Evolutionary conservation across 2,888 invertebrate genomes (phyloP).

Genomic region (Aphrophora alni): DNA sequence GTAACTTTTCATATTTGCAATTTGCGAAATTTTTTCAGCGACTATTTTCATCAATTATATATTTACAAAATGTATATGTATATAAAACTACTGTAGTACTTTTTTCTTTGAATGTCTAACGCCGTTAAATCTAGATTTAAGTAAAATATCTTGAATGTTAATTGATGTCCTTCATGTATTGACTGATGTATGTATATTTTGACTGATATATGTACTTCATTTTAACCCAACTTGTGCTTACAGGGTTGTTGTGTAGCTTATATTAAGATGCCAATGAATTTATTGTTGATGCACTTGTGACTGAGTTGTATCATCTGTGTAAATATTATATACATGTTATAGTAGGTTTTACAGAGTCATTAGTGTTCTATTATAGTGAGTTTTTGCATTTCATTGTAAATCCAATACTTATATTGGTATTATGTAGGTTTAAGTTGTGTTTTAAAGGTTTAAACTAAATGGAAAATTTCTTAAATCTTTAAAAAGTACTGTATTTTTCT

Average conservation of each 20-base stretch:
- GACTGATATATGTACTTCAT: not conserved
- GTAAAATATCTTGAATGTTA: not conserved
- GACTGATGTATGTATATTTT: not conserved
- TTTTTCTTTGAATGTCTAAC: not conserved
- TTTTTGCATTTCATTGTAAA: no score
- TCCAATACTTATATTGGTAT: no score
- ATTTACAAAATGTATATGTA: no score
- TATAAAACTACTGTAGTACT: not conserved
- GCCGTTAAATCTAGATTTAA: not conserved
- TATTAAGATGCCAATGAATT: conserved; percentile 28
- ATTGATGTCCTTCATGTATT: not conserved
- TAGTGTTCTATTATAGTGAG: no score
- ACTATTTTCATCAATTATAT: no score
- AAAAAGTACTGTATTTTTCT: no score
- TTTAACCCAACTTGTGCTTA: conserved; percentile 18
- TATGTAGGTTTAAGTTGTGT: no score
- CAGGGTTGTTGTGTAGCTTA: conserved; percentile 33
- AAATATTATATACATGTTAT: not conserved
- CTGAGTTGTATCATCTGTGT: not conserved
- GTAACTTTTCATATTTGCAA: no score
- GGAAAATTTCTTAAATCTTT: no score
- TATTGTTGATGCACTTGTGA: not conserved
- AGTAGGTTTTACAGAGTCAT: no score
- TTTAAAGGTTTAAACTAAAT: no score
- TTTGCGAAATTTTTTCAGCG: no score